Evolutionary conservation across 2,888 invertebrate species (phyloP), one percentile per base, ranked within the genome.

Genomic region (Eilema caniola): DNA sequence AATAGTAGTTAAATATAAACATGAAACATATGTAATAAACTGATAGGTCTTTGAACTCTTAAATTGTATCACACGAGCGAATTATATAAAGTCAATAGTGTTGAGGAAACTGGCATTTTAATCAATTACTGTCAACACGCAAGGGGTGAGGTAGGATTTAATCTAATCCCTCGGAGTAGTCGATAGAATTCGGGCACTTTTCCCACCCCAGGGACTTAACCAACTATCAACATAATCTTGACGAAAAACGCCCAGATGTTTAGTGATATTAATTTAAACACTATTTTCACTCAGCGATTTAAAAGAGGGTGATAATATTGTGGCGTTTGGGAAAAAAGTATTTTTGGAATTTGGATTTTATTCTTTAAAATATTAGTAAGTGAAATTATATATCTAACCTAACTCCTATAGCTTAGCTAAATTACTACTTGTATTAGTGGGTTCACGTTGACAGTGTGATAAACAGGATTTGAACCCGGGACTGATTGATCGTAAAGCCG

Each of bases 91-190:
- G 74, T 74, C 71, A 71, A 71, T 66, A 66, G 69, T 57, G 61
- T 60, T 59, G 31, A 74, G 69, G 79, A 82, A 83, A 73, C 72
- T 78, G 78, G 75, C 74, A 78, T 92, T 92, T 93, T 93, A 93
- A 94, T 95, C 94, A 92, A 94, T 94, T 92, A 90, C 91, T 91
- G 93, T 91, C 94, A 92, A 92, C 93, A 92, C 90, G 90, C 87
- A 90, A 90, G 89, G 94, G 93, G 94, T 89, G 92, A 90, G 88
- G 71, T 75, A 75, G 88, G 89, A 90, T 94, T 94, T 92, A 94
- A 94, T 94, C 91, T 93, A 93, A 91, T 92, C 92, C 90, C 91
- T 85, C 85, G 83, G 87, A 86, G 87, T 88, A 89, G 88, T 90
- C 90, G 92, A 93, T 92, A 89, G 91, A 90, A 88, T 92, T 91